Base-by-base conservation (phyloP, 2,113 vertebrate species). In the Dinomys branickii region DNA sequence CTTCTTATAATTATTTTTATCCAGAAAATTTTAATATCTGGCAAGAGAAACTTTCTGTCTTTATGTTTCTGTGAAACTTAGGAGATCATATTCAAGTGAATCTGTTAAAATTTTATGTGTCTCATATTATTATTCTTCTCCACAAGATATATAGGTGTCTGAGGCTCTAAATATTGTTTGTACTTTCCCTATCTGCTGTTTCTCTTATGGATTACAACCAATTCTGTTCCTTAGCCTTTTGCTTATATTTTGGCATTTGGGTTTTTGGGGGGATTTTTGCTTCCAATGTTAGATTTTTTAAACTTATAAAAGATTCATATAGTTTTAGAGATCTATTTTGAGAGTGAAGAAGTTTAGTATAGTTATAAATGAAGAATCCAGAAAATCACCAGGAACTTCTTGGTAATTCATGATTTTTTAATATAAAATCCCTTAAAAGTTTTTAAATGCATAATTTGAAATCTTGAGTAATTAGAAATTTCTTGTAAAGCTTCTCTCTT, bases 311-410 rank as follows among this genome's bases (percentile, higher is more conserved):
- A 80, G 82, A 80, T 59, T 90, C 56, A 35, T 94, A 7, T 47
- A 54, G 89, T 93, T 96, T 94, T 78, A 97, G 97, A 97, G 91
- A 5, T 44, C 97, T 88, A 92, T 94, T 92, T 88, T 85, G 91
- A 97, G 82, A 96, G 94, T 93, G 93, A 95, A 90, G 69, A 96
- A 94, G 78, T 97, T 97, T 96, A 94, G 82, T 80, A 71, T 80
- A 87, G 61, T 94, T 91, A 90, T 65, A 96, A 78, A 86, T 83
- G 93, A 95, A 92, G 69, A 95, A 50, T 97, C 93, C 65, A 95
- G 94, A 93, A 98, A 97, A 91, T 67, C 78, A 84, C 44, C 65
- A 56, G 67, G 65, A 93, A 94, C 92, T 78, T 94, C 82, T 88
- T 94, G 88, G 94, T 97, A 95, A 86, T 90, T 87, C 14, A 28